A percentile compares a stretch with the other conserved stretches of the same genome.
These are phyloP conservation scores for Cecropterus lyciades DNA, from an alignment of 1,140 invertebrate species.

Conservation along the genomic window DNA sequence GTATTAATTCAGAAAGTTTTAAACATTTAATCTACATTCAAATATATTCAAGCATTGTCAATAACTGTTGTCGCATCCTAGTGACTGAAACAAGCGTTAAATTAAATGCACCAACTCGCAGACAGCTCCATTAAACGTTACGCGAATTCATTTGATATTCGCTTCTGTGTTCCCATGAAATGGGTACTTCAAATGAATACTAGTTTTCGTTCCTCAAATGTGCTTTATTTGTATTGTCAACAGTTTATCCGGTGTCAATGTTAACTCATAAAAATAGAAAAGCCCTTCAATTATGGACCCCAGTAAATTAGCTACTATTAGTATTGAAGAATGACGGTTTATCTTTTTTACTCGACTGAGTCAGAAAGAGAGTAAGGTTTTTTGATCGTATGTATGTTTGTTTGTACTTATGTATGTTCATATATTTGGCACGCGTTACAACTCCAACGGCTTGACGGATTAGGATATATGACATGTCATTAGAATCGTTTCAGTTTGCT, in stretches of 20 bases:
- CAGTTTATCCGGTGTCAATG: background rate
- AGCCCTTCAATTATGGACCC: no score
- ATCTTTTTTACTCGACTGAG: no score
- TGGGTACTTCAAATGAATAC: background rate
- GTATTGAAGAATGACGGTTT: no score
- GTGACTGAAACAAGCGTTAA: slow-evolving; percentile 75
- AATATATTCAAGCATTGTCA: slow-evolving; percentile 48
- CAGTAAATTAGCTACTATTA: no score
- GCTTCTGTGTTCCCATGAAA: background rate
- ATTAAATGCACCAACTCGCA: slow-evolving; percentile 75
- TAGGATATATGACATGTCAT: no score
- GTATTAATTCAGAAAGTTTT: slow-evolving; percentile 12
- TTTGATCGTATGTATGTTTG: no score
- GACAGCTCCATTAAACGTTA: slow-evolving; percentile 61
- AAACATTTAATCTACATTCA: slow-evolving; percentile 37
- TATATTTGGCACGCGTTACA: no score
- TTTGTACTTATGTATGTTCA: no score
- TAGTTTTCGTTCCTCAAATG: background rate
- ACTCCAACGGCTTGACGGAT: no score
- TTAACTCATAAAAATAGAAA: no score
- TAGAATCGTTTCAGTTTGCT: no score
- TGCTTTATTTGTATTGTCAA: background rate
- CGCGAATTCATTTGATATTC: slow-evolving; percentile 24
- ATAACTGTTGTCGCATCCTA: slow-evolving; percentile 76
- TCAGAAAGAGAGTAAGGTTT: no score